These are phyloP conservation scores for Heteromyza rotundicornis DNA, from an alignment of 2,888 invertebrate genomes.

Conservation along the genomic window DNA sequence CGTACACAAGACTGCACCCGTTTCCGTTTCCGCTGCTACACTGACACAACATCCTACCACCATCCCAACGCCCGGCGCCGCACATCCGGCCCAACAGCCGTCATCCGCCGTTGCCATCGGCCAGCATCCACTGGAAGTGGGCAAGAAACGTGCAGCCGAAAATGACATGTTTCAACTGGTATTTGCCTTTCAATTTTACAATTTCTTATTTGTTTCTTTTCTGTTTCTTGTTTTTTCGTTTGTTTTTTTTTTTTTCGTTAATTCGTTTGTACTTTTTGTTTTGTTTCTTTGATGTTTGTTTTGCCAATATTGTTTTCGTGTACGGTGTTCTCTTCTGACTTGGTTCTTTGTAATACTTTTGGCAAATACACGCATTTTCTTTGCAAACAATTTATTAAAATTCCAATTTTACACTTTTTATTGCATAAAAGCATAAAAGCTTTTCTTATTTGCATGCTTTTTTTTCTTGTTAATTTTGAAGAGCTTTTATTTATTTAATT, in stretches of 20 bases:
- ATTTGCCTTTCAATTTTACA: conserved; percentile 63
- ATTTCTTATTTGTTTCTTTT: conserved; percentile 36
- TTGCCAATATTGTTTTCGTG: conserved; percentile 12
- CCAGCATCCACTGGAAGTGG: conserved; percentile 77
- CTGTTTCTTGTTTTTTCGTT: conserved; percentile 26
- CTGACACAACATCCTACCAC: conserved; percentile 56
- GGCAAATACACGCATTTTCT: neutral
- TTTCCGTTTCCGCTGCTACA: conserved; percentile 56
- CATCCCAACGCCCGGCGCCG: conserved; percentile 64
- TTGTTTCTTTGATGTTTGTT: conserved; percentile 26
- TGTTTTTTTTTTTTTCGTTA: conserved; percentile 27
- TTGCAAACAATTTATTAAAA: neutral
- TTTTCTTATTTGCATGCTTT: conserved; percentile 2
- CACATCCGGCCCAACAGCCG: conserved; percentile 41
- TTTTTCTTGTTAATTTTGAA: neutral
- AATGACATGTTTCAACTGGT: conserved; percentile 91
- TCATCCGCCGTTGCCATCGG: conserved; percentile 46
- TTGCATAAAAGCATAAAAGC: conserved; percentile 29
- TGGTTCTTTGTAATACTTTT: conserved; percentile 19
- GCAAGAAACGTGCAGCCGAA: conserved; percentile 94
- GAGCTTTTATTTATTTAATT: too few species aligned
- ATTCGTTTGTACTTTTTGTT: conserved; percentile 18
- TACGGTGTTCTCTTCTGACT: conserved; percentile 8
- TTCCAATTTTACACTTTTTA: conserved; percentile 10
- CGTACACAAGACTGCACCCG: conserved; percentile 55